Conservation (phyloP, 2,888 invertebrate species). For the Agrochola lychnidis region DNA sequence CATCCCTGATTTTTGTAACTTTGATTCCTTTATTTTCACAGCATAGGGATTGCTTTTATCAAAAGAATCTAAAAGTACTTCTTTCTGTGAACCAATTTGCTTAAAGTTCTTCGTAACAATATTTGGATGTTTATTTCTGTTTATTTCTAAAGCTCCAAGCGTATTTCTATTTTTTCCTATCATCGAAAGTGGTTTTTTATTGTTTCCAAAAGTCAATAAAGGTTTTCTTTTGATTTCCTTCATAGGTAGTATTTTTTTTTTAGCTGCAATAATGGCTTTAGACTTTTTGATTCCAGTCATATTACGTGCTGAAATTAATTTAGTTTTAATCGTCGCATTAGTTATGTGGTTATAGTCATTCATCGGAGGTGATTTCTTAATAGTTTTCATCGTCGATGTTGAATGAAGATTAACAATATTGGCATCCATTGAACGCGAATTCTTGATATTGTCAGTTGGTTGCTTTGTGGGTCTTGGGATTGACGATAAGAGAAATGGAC, state of each 20-base stretch:
- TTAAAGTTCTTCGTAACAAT: slow-evolving; percentile 54
- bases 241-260: slow-evolving; percentile 21
- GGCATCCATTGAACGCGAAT: neutral
- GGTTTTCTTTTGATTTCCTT: slow-evolving; percentile 39
- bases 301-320: neutral
- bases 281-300: neutral
- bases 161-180: slow-evolving; percentile 10
- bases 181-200: slow-evolving; percentile 12
- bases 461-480: too few species aligned
- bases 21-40: slow-evolving; percentile 63
- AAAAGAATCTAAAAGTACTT: slow-evolving; percentile 66
- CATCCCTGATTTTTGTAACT: slow-evolving; percentile 66
- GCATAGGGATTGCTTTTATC: slow-evolving; percentile 72
- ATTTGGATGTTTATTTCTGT: slow-evolving; percentile 33
- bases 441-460: neutral
- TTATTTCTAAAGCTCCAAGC: slow-evolving; percentile 20
- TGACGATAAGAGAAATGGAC: too few species aligned
- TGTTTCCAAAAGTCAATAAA: slow-evolving; percentile 11
- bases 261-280: neutral
- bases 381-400: neutral
- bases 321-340: neutral
- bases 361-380: neutral
- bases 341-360: neutral
- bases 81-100: slow-evolving; percentile 38
- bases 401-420: neutral